Base-by-base conservation (phyloP, 2,113 vertebrate genomes). In the Chunga burmeisteri region DNA sequence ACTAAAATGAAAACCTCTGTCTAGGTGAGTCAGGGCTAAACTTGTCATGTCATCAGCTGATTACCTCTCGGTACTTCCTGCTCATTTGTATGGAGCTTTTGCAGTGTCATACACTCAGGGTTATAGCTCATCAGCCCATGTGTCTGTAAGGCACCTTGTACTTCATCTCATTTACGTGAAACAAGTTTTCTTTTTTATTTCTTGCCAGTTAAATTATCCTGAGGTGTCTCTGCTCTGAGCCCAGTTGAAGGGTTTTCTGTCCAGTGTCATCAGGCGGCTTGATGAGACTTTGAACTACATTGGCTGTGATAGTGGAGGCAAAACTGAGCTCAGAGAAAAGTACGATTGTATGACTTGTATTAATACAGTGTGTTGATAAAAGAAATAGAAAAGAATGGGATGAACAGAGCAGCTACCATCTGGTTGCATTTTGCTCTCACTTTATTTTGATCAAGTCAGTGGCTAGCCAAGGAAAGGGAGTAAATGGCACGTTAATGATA, bases 11-110 rank as follows among this genome's bases (percentile, higher is more conserved):
- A 89, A 91, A 87, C 63, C 73, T 84, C 55, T 88, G 40, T 53
- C 40, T 59, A 32, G 81, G 93, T 95, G 96, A 96, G 87, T 96
- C 93, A 86, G 87, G 90, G 62, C 85, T 91, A 40, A 91, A 88
- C 84, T 65, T 96, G 90, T 91, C 72, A 3, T 81, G 59, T 71
- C 63, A 20, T 93, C 84, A 90, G 90, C 92, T 91, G 78, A 81
- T 72, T 34, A 72, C 79, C 70, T 67, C 56, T 79, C 71, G 5
- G 74, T 58, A 16, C 81, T 92, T 85, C 96, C 94, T 94, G 96
- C 93, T 95, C 90, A 23, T 97, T 62, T 84, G 81, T 93, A 63
- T 82, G 84, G 94, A 26, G 92, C 81, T 79, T 87, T 58, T 75
- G 81, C 83, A 47, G 68, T 56, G 81, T 67, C 68, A 32, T 10